Evolutionary conservation across 2,888 invertebrate species (phyloP).

Genomic region (Ceratothoa steindachneri): DNA sequence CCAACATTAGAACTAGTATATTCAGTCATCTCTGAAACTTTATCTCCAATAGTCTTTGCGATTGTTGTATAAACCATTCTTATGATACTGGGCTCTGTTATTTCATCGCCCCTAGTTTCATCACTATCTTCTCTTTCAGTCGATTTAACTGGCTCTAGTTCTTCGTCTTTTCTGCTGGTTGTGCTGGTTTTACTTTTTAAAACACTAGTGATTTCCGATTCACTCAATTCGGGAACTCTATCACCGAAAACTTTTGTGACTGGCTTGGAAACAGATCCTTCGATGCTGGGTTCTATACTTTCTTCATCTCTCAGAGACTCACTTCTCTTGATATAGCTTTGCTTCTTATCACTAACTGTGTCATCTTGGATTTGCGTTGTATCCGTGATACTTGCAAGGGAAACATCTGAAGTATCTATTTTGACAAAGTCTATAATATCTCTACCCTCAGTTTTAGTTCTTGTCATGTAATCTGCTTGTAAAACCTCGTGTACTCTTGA

Average conservation of each 20-base stretch:
- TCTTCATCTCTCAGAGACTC: too few relatives aligned
- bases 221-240: background rate
- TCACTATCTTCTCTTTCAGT: background rate
- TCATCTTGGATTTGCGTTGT: background rate
- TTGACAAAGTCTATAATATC: background rate
- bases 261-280: background rate
- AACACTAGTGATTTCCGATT: background rate
- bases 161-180: background rate
- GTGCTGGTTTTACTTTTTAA: background rate
- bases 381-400: background rate
- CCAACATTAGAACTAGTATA: background rate
- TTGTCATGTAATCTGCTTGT: background rate
- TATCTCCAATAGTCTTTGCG: background rate
- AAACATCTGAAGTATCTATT: background rate
- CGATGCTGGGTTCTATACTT: background rate
- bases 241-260: background rate
- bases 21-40: conserved; percentile 2
- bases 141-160: background rate
- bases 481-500: background rate
- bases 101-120: background rate
- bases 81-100: background rate
- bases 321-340: background rate
- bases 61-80: background rate
- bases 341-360: background rate
- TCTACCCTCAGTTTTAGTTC: background rate